A percentile compares a stretch with the other conserved stretches of the same genome.
Evolutionary conservation across 2,888 invertebrate species (phyloP).

Genomic region (Helicoverpa assulta): DNA sequence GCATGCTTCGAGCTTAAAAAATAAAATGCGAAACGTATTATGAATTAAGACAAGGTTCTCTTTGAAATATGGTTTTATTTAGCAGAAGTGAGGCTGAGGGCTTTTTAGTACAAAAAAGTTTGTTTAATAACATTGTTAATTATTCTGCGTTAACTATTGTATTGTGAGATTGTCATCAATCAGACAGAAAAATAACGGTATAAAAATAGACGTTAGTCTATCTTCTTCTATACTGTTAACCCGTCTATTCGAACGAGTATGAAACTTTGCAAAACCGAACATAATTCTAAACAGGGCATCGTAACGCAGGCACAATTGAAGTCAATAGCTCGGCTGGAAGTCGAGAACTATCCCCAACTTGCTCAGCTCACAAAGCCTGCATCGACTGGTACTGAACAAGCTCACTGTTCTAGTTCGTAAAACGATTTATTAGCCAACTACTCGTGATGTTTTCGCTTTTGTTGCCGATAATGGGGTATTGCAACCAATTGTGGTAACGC

Average conservation of each 20-base stretch:
- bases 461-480: conserved; percentile 3
- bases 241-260: background rate
- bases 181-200: too few species aligned
- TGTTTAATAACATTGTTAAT: too few species aligned
- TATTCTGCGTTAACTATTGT: too few species aligned
- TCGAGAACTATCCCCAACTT: conserved; percentile 63
- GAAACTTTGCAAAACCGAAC: conserved; percentile 41
- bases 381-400: conserved; percentile 60
- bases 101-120: too few species aligned
- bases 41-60: conserved; percentile 35
- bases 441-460: conserved; percentile 34
- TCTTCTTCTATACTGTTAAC: too few species aligned
- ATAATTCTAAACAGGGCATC: conserved; percentile 58
- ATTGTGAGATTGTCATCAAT: too few species aligned
- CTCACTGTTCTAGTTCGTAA: conserved; percentile 53
- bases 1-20: conserved; percentile 54
- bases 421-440: conserved; percentile 66
- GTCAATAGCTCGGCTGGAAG: conserved; percentile 63
- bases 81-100: background rate
- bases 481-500: background rate
- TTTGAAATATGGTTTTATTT: conserved; percentile 18
- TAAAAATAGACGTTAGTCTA: too few species aligned
- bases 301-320: conserved; percentile 64
- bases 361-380: conserved; percentile 55
- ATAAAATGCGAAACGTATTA: conserved; percentile 36